Conservation (phyloP, 2,113 vertebrate species). For the Galbula dea region DNA sequence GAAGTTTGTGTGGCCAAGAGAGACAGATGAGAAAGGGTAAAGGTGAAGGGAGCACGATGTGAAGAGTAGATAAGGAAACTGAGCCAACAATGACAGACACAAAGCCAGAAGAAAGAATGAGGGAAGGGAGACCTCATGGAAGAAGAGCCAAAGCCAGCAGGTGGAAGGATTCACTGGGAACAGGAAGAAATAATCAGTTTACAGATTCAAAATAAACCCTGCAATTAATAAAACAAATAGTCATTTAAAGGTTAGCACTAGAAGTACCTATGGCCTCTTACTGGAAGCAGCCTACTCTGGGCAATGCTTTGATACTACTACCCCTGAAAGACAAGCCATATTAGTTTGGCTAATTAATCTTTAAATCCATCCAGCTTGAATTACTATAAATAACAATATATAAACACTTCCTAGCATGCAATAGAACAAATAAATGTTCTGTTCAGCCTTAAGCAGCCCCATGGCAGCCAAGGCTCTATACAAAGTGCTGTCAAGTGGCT, state of each 20-base stretch:
- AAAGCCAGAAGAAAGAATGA: background rate
- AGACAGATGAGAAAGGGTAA: background rate
- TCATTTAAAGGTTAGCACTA: background rate
- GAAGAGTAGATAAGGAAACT: background rate
- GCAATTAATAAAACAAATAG: constrained; percentile 20
- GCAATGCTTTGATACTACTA: background rate
- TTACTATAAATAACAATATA: background rate
- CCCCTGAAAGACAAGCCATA: background rate
- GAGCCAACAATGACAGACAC: background rate
- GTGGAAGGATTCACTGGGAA: background rate
- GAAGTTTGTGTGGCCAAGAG: background rate
- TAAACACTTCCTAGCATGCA: background rate
- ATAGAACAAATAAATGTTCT: background rate
- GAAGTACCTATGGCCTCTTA: background rate
- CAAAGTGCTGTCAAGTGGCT: background rate
- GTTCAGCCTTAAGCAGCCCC: background rate
- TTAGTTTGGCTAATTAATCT: background rate
- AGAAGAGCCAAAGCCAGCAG: background rate
- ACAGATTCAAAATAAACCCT: constrained; percentile 7
- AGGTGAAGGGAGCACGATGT: background rate
- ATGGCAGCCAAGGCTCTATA: background rate
- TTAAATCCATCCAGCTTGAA: background rate
- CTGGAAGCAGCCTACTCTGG: background rate
- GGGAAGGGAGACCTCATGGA: background rate
- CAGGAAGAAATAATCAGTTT: background rate